These are phyloP conservation scores for Allygus modestus DNA, from an alignment of 2,888 invertebrate species.

Conservation along the genomic window DNA sequence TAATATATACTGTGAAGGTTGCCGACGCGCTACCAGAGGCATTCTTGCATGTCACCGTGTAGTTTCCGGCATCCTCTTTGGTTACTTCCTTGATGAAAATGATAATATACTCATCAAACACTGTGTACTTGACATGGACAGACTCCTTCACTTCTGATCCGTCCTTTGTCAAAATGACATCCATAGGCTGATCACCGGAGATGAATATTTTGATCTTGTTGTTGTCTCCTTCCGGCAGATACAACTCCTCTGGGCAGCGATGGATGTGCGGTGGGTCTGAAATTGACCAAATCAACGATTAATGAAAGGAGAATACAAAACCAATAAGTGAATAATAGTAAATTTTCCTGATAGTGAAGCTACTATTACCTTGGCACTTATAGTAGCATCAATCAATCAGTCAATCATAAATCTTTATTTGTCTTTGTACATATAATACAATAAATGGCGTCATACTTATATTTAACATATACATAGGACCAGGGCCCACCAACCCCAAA, in stretches of 20 bases:
- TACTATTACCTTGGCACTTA: too few relatives aligned
- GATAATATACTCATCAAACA: slow-evolving; percentile 98
- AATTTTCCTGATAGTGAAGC: too few relatives aligned
- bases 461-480: too few relatives aligned
- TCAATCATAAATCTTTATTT: too few relatives aligned
- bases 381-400: too few relatives aligned
- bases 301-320: slow-evolving; percentile 58
- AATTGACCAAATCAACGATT: slow-evolving; percentile 66
- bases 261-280: slow-evolving; percentile 94
- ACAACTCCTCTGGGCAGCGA: slow-evolving; percentile 92
- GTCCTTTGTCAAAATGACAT: slow-evolving; percentile 90
- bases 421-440: too few relatives aligned
- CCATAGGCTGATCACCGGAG: slow-evolving; percentile 97
- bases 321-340: not conserved
- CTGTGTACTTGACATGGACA: slow-evolving; percentile 89
- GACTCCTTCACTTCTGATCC: slow-evolving; percentile 87
- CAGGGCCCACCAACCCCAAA: too few relatives aligned
- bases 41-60: slow-evolving; percentile 92
- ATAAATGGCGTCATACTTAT: too few relatives aligned
- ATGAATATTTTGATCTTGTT: slow-evolving; percentile 98
- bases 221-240: slow-evolving; percentile 95
- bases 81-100: slow-evolving; percentile 95
- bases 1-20: slow-evolving; percentile 91
- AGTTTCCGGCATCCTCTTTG: slow-evolving; percentile 93
- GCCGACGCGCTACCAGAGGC: slow-evolving; percentile 93